phyloP scores from a whole-genome alignment of 2,888 invertebrate species.

The Sipunculus nudus region DNA sequence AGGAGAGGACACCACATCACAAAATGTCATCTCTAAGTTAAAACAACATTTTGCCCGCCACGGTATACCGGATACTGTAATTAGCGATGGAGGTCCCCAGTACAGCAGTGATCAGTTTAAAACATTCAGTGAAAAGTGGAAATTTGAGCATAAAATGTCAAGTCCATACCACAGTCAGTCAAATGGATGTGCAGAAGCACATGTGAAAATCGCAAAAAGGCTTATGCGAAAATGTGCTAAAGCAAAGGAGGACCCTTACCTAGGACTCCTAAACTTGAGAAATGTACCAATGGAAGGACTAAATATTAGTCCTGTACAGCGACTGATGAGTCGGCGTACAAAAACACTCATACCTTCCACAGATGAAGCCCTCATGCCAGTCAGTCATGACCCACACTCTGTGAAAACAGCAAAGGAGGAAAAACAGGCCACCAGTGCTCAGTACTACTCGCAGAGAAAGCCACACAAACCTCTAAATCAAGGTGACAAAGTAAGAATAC shows the following conservation, averaged over 20 bases:
- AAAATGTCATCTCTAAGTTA: conserved; percentile 21
- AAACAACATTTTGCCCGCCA: conserved; percentile 21
- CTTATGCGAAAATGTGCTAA: conserved; percentile 22
- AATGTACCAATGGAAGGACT: neutral
- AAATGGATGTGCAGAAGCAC: conserved; percentile 39
- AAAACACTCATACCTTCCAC: neutral
- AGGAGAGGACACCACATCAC: conserved; percentile 14
- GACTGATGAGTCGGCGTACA: neutral
- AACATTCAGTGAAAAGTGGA: conserved; percentile 26
- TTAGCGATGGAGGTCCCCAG: conserved; percentile 35
- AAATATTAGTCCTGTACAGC: neutral
- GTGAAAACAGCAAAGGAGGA: neutral
- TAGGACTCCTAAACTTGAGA: conserved; percentile 13
- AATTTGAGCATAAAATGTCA: conserved; percentile 33
- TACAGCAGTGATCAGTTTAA: conserved; percentile 21
- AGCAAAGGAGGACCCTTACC: neutral
- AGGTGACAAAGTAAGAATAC: neutral
- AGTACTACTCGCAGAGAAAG: neutral
- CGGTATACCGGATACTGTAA: conserved; percentile 24
- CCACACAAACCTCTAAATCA: neutral
- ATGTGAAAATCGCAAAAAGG: conserved; percentile 35
- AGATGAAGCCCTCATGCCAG: neutral
- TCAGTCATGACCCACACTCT: neutral
- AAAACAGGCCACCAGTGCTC: neutral
- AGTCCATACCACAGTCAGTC: conserved; percentile 28